Evolutionary conservation across 1,140 invertebrate genomes (phyloP).

Genomic region (Drosophila sechellia): DNA sequence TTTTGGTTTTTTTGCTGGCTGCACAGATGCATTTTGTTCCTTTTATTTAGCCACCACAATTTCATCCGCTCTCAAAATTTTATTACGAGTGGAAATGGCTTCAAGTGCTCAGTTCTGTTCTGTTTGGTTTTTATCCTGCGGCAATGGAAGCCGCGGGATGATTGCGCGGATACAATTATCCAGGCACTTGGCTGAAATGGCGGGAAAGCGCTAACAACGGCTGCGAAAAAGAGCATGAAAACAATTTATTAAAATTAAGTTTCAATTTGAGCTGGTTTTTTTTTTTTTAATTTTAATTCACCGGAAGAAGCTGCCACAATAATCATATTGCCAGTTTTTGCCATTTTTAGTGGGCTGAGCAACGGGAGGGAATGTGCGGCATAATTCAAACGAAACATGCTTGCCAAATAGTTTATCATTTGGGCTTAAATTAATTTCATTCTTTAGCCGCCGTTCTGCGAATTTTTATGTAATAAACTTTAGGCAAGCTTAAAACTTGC

Average conservation of each 20-base stretch:
- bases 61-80: slow-evolving; percentile 52
- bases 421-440: too few relatives aligned
- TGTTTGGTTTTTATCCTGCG: neutral
- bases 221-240: slow-evolving; percentile 65
- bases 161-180: slow-evolving; percentile 56
- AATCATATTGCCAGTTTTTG: neutral
- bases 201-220: slow-evolving; percentile 36
- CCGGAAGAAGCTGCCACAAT: slow-evolving; percentile 3
- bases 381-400: neutral
- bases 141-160: neutral
- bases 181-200: slow-evolving; percentile 46
- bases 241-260: slow-evolving; percentile 65
- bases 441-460: too few relatives aligned
- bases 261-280: slow-evolving; percentile 19
- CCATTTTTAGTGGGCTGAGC: neutral
- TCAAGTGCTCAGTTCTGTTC: slow-evolving; percentile 14
- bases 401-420: too few relatives aligned
- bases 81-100: slow-evolving; percentile 55
- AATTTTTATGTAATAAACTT: too few relatives aligned
- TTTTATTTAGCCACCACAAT: slow-evolving; percentile 31
- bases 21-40: slow-evolving; percentile 35
- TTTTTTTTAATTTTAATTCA: neutral
- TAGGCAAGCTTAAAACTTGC: too few relatives aligned
- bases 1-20: slow-evolving; percentile 4
- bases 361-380: neutral